A percentile compares a stretch with the other conserved stretches of the same genome.
Evolutionary conservation across 1,140 invertebrate genomes (phyloP).

Genomic region (Polypedilum vanderplanki): DNA sequence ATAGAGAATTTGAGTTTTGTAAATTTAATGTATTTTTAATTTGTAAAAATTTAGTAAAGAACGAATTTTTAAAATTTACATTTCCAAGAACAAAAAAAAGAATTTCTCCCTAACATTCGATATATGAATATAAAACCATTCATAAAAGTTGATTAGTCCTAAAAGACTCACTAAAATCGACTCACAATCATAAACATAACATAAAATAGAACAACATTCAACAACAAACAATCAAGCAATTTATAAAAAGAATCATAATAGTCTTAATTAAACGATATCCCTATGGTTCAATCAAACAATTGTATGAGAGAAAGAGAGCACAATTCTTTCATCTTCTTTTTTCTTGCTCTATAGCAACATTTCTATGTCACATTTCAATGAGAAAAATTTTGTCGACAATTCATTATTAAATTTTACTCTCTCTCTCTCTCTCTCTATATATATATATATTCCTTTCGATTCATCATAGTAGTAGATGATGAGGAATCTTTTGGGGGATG

Average conservation of each 20-base stretch:
- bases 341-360: background rate
- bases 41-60: no score
- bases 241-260: background rate
- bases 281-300: background rate
- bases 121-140: no score
- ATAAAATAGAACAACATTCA: background rate
- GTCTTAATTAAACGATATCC: constrained; percentile 18
- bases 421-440: background rate
- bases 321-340: background rate
- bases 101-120: no score
- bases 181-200: no score
- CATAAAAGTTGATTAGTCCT: no score
- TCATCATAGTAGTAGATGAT: no score
- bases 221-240: background rate
- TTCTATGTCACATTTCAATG: background rate
- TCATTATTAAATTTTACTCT: constrained; percentile 19
- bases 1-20: no score
- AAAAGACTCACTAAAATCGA: no score
- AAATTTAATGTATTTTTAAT: no score
- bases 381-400: background rate
- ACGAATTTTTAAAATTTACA: no score
- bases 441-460: no score
- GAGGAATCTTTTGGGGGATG: constrained; percentile 9
- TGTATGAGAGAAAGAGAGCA: background rate
- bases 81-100: no score